Base-by-base conservation (phyloP, 2,113 vertebrate species). In the Gracilinanus agilis region DNA sequence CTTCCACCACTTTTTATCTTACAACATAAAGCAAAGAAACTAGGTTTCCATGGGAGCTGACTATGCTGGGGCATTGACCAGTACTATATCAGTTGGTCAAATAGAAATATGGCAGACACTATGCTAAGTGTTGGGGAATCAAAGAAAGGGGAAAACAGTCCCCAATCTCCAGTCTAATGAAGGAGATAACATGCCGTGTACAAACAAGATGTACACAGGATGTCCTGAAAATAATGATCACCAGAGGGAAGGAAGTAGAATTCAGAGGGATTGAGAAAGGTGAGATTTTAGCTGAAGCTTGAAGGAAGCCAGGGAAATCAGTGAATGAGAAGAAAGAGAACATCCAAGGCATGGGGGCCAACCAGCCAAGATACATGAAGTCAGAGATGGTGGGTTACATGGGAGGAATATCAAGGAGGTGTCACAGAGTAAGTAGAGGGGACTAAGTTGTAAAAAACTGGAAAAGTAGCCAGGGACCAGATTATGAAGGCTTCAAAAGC, bases 1-100 rank as follows among this genome's bases (percentile, higher is more conserved):
- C 19, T 83, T 83, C 67, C 89, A 27, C 49, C 95, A 83, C 13
- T n/a, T 96, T 91, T 67, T 92, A 93, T 91, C 96, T 96, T 96
- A 49, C 13, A 58, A 53, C 91, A 56, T 23, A 24, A 53, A 96
- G 24, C 55, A 89, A 94, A 96, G 9, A 40, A 29, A 44, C n/a
- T 92, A n/a, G 13, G 13, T 94, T 0, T 21, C 0, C 55, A 94
- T 92, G 75, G 83, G 23, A 97, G 27, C 29, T 95, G 16, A 29
- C 5, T 92, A 91, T 94, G 16, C 19, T 90, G 25, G 10, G 94
- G 53, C 2, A 90, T 90, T 13, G 90, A 83, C 9, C 40, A 90
- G 40, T 83, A 83, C 11, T 91, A 49, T 90, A 34, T 34, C 23
- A 90, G 54, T 49, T 49, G 49, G 49, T 49, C 49, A 49, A 49